Conservation (phyloP, 64 coral and sea anemone species). For the Porites lutea region DNA sequence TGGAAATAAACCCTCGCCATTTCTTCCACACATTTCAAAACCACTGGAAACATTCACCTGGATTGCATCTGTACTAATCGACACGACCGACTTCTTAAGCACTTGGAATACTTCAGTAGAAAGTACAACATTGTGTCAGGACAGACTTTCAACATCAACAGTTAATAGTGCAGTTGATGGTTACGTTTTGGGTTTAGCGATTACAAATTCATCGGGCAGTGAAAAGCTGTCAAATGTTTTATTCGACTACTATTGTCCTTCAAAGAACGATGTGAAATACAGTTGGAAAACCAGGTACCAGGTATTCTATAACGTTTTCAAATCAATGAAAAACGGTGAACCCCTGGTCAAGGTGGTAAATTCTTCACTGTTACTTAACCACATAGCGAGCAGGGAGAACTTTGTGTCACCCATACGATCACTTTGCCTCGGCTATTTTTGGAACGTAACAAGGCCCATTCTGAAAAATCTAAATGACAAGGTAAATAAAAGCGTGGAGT, state of each 20-base stretch:
- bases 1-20: neutral
- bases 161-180: slow-evolving; percentile 63
- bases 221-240: slow-evolving; percentile 52
- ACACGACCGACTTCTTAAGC: slow-evolving; percentile 21
- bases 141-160: slow-evolving; percentile 18
- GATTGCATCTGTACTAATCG: slow-evolving; percentile 36
- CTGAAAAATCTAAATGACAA: neutral
- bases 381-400: neutral
- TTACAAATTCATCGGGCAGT: neutral
- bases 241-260: slow-evolving; percentile 60
- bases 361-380: neutral
- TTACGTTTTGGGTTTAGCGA: slow-evolving; percentile 35
- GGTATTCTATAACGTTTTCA: neutral
- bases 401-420: neutral
- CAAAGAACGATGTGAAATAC: neutral
- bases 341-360: neutral
- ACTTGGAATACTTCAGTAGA: slow-evolving; percentile 16
- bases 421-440: neutral
- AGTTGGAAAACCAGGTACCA: neutral
- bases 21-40: neutral
- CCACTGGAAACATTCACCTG: slow-evolving; percentile 9
- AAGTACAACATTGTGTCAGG: neutral
- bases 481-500: neutral
- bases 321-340: neutral
- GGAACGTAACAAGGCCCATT: neutral